Conservation (phyloP, 2,888 invertebrate species). For the Hartigia nigra region DNA sequence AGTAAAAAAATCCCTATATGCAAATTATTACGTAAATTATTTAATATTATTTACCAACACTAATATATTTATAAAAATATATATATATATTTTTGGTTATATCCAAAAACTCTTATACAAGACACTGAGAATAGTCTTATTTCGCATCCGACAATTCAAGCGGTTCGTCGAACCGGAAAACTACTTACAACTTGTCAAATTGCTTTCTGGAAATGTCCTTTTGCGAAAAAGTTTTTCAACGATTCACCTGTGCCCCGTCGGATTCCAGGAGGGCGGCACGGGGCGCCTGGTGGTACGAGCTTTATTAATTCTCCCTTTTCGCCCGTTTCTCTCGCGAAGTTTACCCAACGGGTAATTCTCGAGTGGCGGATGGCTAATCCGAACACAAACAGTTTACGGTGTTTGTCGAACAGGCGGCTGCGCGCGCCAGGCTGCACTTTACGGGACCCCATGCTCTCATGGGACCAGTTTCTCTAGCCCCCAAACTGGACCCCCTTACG, state of each 20-base stretch:
- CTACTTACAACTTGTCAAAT: slow-evolving; percentile 49
- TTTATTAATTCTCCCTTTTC: slow-evolving; percentile 2
- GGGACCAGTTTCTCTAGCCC: slow-evolving; percentile 54
- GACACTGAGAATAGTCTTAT: not conserved
- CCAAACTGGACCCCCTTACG: slow-evolving; percentile 31
- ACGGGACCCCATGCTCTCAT: slow-evolving; percentile 34
- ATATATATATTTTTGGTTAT: too few species aligned
- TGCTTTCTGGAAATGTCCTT: slow-evolving; percentile 33
- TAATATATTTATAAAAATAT: too few species aligned
- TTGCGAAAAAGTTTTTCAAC: slow-evolving; percentile 32
- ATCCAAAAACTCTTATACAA: not conserved
- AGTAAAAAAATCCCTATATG: too few species aligned
- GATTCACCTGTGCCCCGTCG: slow-evolving; percentile 43
- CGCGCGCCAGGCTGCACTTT: slow-evolving; percentile 13
- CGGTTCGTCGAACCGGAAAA: slow-evolving; percentile 34
- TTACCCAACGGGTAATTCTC: slow-evolving; percentile 45
- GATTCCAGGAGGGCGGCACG: not conserved
- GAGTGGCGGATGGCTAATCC: slow-evolving; percentile 53
- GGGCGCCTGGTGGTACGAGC: not conserved
- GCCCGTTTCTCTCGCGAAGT: slow-evolving; percentile 26
- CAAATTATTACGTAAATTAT: too few species aligned
- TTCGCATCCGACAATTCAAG: not conserved
- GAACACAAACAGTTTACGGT: slow-evolving; percentile 61
- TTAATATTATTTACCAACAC: too few species aligned
- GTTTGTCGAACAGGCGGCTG: slow-evolving; percentile 47